These are phyloP conservation scores for Conus canariensis DNA, from an alignment of 2,888 invertebrate species.

Conservation along the genomic window DNA sequence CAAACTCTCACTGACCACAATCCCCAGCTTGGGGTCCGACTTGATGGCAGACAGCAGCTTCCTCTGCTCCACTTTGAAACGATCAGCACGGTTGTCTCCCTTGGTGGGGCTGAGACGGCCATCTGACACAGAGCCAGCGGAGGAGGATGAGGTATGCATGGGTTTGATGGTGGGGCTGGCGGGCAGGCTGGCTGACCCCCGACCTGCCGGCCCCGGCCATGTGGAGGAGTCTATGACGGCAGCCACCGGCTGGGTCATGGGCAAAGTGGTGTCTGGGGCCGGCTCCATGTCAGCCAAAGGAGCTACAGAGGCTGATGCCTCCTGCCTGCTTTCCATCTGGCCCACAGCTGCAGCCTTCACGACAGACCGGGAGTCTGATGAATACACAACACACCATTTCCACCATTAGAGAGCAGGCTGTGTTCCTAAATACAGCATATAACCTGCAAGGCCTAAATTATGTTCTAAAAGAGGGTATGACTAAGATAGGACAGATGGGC, in stretches of 20 bases:
- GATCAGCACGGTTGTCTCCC: conserved; percentile 45
- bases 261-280: conserved; percentile 30
- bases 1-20: background rate
- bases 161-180: conserved; percentile 32
- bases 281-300: conserved; percentile 29
- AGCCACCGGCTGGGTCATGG: background rate
- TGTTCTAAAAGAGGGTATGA: background rate
- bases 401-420: background rate
- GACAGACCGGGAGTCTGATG: background rate
- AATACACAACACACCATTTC: background rate
- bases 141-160: conserved; percentile 26
- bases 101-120: conserved; percentile 32
- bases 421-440: background rate
- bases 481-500: too few species aligned
- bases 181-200: conserved; percentile 42
- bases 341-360: background rate
- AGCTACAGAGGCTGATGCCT: background rate
- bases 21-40: conserved; percentile 47
- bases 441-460: background rate
- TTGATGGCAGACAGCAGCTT: conserved; percentile 51
- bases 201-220: conserved; percentile 29
- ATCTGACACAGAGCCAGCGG: conserved; percentile 35
- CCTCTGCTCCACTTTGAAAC: conserved; percentile 49
- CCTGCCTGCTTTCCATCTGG: background rate
- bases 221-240: conserved; percentile 33